Evolutionary conservation across 2,113 vertebrate species (phyloP), one percentile per base, ranked within the genome.

Genomic region (Porphyrio hochstetteri): DNA sequence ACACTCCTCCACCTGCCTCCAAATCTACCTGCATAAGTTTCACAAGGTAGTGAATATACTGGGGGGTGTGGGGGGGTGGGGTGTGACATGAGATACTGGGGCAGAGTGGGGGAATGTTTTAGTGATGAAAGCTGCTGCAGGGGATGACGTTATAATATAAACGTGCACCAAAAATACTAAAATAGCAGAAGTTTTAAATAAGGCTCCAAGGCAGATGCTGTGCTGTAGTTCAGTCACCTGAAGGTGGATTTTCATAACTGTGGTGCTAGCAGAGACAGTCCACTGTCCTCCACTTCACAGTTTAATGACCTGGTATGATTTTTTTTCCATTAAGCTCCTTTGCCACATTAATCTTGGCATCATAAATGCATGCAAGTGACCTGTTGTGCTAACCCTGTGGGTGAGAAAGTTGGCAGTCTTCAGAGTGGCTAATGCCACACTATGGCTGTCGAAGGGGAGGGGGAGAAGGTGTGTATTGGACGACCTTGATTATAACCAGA

Each of bases 301-400:
- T 56, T 59, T 71, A 29, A 67, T 42, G 59, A 80, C n/a, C 67
- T 0, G 0, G 12, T 53, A 29, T 61, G 50, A 35, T 16, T 52
- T 84, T 56, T 82, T 60, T 84, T 42, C 48, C 25, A 9, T 83
- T 74, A 5, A 59, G 35, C 8, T 78, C 6, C 24, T 74, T 72
- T 61, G 29, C 35, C 35, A 13, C 46, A 18, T 80, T 55, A 83
- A 65, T 93, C 42, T 92, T 28, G 14, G 48, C 18, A 52, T 55
- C 60, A 38, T 59, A 71, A 59, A 57, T 70, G 18, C 25, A 12
- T 0, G 1, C 48, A 29, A 87, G 10, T 0, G 0, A 16, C 0
- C 2, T 38, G 59, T 38, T 69, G n/a, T 52, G 46, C 38, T 74
- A 44, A 61, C n/a, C 15, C 35, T 31, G 21, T 35, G 33, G 52